Percentiles rank a stretch among this genome's conserved stretches.
Conservation (phyloP, 2,113 vertebrate species). For the Malurus melanocephalus region DNA sequence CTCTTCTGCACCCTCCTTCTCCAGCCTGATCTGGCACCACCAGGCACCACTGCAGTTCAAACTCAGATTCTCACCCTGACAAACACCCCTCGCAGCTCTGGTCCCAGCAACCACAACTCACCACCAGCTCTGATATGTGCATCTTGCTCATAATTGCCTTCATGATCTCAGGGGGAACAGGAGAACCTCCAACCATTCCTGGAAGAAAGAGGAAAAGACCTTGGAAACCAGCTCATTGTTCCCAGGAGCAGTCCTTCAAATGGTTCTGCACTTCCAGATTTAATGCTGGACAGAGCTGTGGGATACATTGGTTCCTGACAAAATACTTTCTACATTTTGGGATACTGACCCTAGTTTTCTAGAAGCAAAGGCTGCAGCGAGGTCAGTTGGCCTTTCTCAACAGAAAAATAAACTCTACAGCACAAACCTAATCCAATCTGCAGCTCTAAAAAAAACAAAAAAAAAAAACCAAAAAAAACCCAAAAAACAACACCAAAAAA, state of each 20-base stretch:
- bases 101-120: conserved; percentile 68
- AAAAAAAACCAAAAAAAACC: too few relatives aligned
- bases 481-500: too few relatives aligned
- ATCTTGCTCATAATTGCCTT: conserved; percentile 70
- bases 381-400: not conserved
- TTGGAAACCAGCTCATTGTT: not conserved
- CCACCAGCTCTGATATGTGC: conserved; percentile 74
- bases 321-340: not conserved
- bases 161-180: conserved; percentile 82
- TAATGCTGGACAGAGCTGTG: not conserved
- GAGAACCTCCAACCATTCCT: conserved; percentile 86
- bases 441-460: not conserved
- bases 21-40: not conserved
- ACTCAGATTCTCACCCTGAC: fast-evolving
- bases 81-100: not conserved
- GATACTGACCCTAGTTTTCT: not conserved
- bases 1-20: not conserved
- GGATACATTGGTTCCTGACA: not conserved
- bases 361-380: not conserved
- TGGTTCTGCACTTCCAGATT: not conserved
- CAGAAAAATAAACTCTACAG: not conserved
- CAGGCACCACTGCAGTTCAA: fast-evolving
- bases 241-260: not conserved
- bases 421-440: not conserved
- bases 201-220: conserved; percentile 8